Evolutionary conservation across 2,888 invertebrate species (phyloP).

Genomic region (Diaprepes abbreviatus): DNA sequence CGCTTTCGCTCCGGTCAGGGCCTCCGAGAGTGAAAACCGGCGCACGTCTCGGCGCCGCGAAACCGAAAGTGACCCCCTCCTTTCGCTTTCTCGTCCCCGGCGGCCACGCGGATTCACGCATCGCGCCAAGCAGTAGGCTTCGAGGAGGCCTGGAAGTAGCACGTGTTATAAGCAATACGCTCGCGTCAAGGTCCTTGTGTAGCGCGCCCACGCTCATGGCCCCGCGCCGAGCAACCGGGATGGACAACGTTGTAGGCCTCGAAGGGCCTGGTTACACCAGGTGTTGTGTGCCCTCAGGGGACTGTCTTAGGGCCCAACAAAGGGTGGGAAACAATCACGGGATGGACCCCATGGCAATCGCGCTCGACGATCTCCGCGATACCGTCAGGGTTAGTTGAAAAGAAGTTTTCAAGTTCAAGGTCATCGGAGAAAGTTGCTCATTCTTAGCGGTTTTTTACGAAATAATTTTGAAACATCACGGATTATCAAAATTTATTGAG

Average conservation of each 20-base stretch:
- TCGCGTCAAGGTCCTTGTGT: slow-evolving; percentile 45
- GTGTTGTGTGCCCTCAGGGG: slow-evolving; percentile 87
- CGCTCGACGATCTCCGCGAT: slow-evolving; percentile 80
- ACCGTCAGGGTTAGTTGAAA: slow-evolving; percentile 79
- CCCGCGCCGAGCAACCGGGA: slow-evolving; percentile 61
- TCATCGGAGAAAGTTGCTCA: slow-evolving; percentile 8
- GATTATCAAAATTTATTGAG: no score
- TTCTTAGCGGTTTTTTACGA: not conserved
- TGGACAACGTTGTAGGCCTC: slow-evolving; percentile 38
- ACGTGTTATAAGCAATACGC: slow-evolving; percentile 66
- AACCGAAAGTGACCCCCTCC: slow-evolving; percentile 71
- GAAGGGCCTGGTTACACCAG: slow-evolving; percentile 68
- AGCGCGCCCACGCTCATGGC: slow-evolving; percentile 67
- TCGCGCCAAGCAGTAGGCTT: slow-evolving; percentile 46
- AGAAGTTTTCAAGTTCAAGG: slow-evolving; percentile 37
- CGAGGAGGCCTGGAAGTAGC: slow-evolving; percentile 52
- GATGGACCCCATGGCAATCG: slow-evolving; percentile 71
- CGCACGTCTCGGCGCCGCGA: slow-evolving; percentile 57
- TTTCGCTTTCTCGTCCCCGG: slow-evolving; percentile 76
- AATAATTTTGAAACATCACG: no score
- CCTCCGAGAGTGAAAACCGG: slow-evolving; percentile 66
- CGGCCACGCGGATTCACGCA: slow-evolving; percentile 49
- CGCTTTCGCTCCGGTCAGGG: slow-evolving; percentile 61
- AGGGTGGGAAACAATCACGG: slow-evolving; percentile 60
- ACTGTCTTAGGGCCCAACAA: slow-evolving; percentile 79